Conservation (phyloP, 2,888 invertebrate genomes). For the Campoplex nolae region DNA sequence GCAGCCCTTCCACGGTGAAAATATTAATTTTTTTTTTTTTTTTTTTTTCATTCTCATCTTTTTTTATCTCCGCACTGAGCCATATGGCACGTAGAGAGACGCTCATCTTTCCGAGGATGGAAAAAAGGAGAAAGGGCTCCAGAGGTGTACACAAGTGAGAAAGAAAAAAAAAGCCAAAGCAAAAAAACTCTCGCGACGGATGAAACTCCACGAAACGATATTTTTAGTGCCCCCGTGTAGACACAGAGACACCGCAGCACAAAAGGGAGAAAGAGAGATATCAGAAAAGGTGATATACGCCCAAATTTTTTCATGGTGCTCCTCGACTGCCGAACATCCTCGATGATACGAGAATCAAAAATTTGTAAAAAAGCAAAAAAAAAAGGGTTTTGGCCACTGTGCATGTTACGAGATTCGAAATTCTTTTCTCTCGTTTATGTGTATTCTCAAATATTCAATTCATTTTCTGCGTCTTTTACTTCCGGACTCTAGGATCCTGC, state of each 20-base stretch:
- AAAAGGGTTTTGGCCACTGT: conserved; percentile 61
- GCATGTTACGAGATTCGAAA: conserved; percentile 2
- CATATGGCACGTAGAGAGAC: conserved; percentile 77
- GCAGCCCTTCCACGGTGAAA: conserved; percentile 72
- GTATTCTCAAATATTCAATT: neutral
- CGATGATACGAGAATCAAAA: conserved; percentile 44
- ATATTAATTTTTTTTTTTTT: conserved; percentile 77
- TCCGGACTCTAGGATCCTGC: conserved; percentile 32
- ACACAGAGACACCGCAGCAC: neutral
- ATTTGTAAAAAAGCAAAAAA: neutral
- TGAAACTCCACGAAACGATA: conserved; percentile 64
- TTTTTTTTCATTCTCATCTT: conserved; percentile 76
- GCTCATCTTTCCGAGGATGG: conserved; percentile 70
- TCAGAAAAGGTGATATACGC: conserved; percentile 54
- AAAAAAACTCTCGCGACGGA: conserved; percentile 60
- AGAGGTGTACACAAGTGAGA: conserved; percentile 31
- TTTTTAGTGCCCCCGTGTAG: conserved; percentile 57
- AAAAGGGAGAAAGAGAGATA: conserved; percentile 19
- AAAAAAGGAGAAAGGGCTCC: conserved; percentile 39
- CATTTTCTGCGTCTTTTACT: conserved; percentile 17
- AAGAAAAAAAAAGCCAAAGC: conserved; percentile 39
- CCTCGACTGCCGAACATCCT: conserved; percentile 35
- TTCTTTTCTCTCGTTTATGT: conserved; percentile 7
- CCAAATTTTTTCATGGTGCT: conserved; percentile 48
- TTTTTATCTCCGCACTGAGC: conserved; percentile 69